Evolutionary conservation across 1,140 invertebrate species (phyloP).

Genomic region (Bilobella aurantiaca): DNA sequence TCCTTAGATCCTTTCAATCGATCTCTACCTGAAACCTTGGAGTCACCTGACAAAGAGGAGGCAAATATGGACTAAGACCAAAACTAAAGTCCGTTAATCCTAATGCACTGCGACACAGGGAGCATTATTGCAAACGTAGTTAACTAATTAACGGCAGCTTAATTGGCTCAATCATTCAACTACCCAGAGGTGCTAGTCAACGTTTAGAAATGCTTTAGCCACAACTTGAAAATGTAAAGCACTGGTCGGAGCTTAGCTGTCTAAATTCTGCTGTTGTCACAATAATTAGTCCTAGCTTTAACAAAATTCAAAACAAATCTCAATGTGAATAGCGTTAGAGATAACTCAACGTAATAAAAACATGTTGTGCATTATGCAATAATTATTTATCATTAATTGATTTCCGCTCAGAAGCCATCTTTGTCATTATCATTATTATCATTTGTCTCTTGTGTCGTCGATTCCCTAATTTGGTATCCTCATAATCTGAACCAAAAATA

Average conservation of each 20-base stretch:
- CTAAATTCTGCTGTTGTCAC: background rate
- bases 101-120: background rate
- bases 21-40: conserved; percentile 24
- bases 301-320: background rate
- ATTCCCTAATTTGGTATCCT: too few relatives aligned
- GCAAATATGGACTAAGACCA: background rate
- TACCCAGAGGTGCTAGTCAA: background rate
- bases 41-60: conserved; percentile 29
- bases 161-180: background rate
- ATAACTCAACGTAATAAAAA: too few relatives aligned
- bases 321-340: too few relatives aligned
- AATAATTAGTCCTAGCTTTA: background rate
- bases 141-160: background rate
- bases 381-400: too few relatives aligned
- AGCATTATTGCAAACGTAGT: background rate
- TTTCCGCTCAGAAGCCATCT: too few relatives aligned
- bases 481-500: too few relatives aligned
- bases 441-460: too few relatives aligned
- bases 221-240: background rate
- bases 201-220: background rate
- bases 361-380: too few relatives aligned
- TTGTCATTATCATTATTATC: too few relatives aligned
- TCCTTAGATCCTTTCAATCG: conserved; percentile 27
- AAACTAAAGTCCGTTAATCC: background rate
- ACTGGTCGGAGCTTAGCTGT: background rate